phyloP scores from a whole-genome alignment of 2,888 invertebrate species.

The Zygaena filipendulae region DNA sequence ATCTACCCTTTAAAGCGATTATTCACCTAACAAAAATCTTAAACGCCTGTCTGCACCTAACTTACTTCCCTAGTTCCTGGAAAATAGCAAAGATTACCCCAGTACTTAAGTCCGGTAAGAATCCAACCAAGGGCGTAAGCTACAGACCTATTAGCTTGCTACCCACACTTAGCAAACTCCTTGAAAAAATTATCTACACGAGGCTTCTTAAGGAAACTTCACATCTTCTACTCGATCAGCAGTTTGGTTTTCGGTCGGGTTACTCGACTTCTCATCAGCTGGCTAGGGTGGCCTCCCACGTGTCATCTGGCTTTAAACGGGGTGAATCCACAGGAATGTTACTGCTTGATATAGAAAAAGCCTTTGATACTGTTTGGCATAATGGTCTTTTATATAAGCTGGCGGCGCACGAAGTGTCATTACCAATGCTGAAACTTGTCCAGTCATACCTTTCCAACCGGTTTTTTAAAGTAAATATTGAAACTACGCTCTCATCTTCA shows the following conservation, averaged over 20 bases:
- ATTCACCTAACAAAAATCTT: conserved; percentile 8
- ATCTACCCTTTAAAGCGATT: conserved; percentile 5
- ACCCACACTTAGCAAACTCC: conserved; percentile 8
- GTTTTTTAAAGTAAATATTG: conserved; percentile 1
- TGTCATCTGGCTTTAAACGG: too few relatives aligned
- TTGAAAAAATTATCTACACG: conserved; percentile 7
- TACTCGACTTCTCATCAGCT: too few relatives aligned
- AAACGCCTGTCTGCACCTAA: conserved; percentile 5
- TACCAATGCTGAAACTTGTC: too few relatives aligned
- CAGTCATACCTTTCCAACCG: conserved; percentile 4
- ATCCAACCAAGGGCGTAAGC: conserved; percentile 1
- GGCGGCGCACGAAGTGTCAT: too few relatives aligned
- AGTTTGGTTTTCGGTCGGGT: conserved; percentile 9
- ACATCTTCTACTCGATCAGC: conserved; percentile 3
- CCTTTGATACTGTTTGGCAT: too few relatives aligned
- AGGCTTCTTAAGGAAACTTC: conserved; percentile 1
- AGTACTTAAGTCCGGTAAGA: conserved; percentile 6
- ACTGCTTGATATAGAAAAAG: too few relatives aligned
- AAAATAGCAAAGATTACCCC: conserved; percentile 7
- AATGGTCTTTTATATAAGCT: too few relatives aligned
- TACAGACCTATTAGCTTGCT: conserved; percentile 13
- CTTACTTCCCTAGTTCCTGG: conserved; percentile 8
- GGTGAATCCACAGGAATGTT: too few relatives aligned
- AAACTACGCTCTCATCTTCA: conserved; percentile 1
- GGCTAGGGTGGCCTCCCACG: too few relatives aligned